phyloP scores from a whole-genome alignment of 2,113 vertebrate species.

The Rhegmatorhina hoffmannsi region DNA sequence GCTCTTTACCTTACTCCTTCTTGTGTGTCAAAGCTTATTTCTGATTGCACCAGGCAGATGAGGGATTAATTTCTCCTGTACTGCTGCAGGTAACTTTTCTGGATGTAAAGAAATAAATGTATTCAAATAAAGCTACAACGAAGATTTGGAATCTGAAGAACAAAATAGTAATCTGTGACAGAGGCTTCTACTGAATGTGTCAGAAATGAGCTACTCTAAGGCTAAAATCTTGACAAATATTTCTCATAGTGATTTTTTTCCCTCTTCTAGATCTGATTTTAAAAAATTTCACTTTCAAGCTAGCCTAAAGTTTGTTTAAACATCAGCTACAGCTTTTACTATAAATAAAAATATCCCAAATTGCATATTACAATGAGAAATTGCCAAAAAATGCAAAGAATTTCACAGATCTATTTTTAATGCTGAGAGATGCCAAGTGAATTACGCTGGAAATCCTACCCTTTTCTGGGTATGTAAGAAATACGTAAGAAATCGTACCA shows the following conservation, averaged over 20 bases:
- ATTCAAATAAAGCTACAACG: neutral
- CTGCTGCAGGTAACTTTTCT: neutral
- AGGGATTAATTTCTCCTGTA: neutral
- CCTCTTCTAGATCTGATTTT: neutral
- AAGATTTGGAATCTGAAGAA: neutral
- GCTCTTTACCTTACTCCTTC: neutral
- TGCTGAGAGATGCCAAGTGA: neutral
- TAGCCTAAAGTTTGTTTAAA: neutral
- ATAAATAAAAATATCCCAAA: neutral
- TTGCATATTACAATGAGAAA: neutral
- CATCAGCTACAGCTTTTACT: neutral
- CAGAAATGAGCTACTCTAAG: neutral
- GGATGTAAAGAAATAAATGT: neutral
- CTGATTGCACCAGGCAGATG: neutral
- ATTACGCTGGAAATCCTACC: neutral
- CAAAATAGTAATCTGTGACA: neutral
- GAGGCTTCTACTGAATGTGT: neutral
- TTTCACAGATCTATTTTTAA: constrained; percentile 18
- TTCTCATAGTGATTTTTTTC: neutral
- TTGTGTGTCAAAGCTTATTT: neutral
- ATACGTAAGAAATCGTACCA: neutral
- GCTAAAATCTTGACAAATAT: neutral
- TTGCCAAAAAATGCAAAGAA: neutral
- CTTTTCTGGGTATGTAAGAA: neutral
- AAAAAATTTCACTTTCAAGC: neutral